Evolutionary conservation across 2,797 vertebrate species (phyloP), one percentile per base, ranked within the genome.

Genomic region (Parotocinclus haroldoi): DNA sequence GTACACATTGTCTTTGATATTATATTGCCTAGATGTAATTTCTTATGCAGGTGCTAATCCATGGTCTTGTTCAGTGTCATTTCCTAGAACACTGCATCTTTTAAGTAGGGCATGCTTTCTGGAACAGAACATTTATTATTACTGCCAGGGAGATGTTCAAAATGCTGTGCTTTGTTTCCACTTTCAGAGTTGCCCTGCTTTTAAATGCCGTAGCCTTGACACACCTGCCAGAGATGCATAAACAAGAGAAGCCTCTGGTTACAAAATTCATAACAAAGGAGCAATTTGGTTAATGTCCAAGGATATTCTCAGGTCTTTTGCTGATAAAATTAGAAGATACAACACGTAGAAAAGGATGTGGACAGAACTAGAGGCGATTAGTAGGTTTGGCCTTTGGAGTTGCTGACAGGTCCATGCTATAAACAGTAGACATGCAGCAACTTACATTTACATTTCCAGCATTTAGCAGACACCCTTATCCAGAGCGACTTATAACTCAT

Each of bases 231-330:
- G 61, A 55, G 50, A 60, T 54, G 38, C 63, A 55, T 53, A 59
- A 55, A 59, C 61, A 65, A 65, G 38, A 64, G 63, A 63, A 17
- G 38, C n/a, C 14, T 58, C 36, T 63, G 48, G 63, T 73, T 73
- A 68, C 40, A 44, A 53, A 36, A 44, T 27, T 5, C 27, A 40
- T 27, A 54, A 27, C 9, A 17, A 36, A 59, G 40, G 40, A 59
- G 10, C 62, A 12, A 48, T 13, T 55, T 12, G 57, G 40, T 65
- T 36, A 11, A 11, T 60, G 10, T 9, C 19, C 14, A 2, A 42
- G 27, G 2, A 27, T 27, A 49, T 5, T 38, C 44, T 56, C 18
- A 49, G 18, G 14, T 60, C 18, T 71, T 27, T 39, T 9, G 45
- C n/a, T 46, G 12, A 11, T 12, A n/a, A 11, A 12, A 6, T 46